Evolutionary conservation across 1,140 invertebrate species (phyloP), one percentile per base, ranked within the genome.

Genomic region (Oncopodura yosiiana): DNA sequence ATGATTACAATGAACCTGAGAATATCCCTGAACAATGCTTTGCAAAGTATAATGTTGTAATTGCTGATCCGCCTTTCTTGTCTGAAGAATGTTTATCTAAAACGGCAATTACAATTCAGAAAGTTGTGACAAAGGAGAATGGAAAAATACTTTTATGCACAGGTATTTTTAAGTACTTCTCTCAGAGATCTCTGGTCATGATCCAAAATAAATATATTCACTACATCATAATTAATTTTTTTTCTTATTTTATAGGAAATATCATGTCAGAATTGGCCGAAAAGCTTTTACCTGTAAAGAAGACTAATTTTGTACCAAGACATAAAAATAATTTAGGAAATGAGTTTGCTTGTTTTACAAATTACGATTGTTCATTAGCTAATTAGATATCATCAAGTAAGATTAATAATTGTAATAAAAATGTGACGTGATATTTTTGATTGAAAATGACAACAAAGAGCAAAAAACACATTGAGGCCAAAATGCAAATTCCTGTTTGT

Each of bases 41-140:
- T 14, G 71, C 74, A 39, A 68, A 69, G 21, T 96, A 85, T 73
- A 86, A 94, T 70, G 64, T 96, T 16, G 83, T 97, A 2, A 75
- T 96, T 49, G 87, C 84, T 0, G 93, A 97, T 75, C 93, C 94
- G 11, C 94, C 94, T 11, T 96, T 94, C 72, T 71, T 97, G 5
- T 86, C 89, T 0, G 83, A 91, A 62, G 92, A 96, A 71, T 97
- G 94, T 73, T 75, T 95, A 16, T 78, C 78, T 2, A 94, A 94
- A 74, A 84, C 81, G 23, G 77, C 87, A 0, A 68, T 78, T 36
- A 91, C 92, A 1, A 79, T 94, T 4, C 82, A 81, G 60, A 79
- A 78, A 62, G 66, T 96, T 38, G 69, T 41, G n/a, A n/a, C 37
- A 46, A n/a, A n/a, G n/a, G 3, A 80, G 0, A 87, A 87, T 67